phyloP scores from a whole-genome alignment of 2,113 vertebrate genomes.

The Nesoenas mayeri region DNA sequence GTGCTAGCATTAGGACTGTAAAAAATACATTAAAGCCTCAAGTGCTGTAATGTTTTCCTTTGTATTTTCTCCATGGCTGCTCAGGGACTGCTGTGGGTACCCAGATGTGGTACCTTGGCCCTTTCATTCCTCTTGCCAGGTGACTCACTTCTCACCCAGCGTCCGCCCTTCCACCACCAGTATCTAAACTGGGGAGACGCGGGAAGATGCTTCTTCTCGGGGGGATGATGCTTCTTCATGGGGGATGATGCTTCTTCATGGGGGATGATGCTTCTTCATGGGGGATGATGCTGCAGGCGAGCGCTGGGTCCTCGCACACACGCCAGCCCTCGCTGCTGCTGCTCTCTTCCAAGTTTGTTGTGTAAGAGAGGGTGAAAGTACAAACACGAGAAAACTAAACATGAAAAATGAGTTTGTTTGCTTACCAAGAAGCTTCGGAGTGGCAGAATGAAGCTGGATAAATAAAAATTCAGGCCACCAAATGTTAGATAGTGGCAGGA shows the following conservation, averaged over 20 bases:
- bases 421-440: background rate
- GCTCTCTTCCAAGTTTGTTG: background rate
- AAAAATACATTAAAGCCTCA: background rate
- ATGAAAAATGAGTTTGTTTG: constrained; percentile 24
- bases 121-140: background rate
- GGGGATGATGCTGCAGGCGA: background rate
- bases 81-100: background rate
- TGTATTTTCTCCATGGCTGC: background rate
- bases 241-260: too few relatives aligned
- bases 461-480: background rate
- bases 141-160: background rate
- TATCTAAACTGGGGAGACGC: background rate
- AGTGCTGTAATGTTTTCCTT: background rate
- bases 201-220: background rate
- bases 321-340: background rate
- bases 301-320: background rate
- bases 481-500: background rate
- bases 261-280: background rate
- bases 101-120: background rate
- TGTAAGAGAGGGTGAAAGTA: background rate
- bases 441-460: background rate
- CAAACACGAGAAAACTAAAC: background rate
- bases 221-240: too few relatives aligned
- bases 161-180: background rate
- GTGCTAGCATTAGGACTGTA: background rate